Base-by-base conservation (phyloP, 2,113 vertebrate species). In the Sander lucioperca region DNA sequence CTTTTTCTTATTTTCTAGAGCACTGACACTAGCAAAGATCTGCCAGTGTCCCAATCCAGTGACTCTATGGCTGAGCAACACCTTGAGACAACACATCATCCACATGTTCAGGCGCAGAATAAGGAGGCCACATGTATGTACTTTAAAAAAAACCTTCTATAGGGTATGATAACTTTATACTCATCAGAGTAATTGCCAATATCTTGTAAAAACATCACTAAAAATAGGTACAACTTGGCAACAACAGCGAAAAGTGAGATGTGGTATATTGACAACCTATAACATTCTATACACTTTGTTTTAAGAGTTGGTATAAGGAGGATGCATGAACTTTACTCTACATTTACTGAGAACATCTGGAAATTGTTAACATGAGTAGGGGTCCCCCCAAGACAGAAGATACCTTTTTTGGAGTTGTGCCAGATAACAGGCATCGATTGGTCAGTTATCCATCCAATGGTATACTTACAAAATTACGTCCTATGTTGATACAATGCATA, bases 51-150 rank as follows among this genome's bases (percentile, higher is more conserved):
- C 27, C 16, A 62, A 2, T 33, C 54, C 5, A 78, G 15, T 0
- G 48, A 54, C 19, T 80, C 66, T 21, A 1, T 56, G 57, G 62
- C 62, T 33, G 74, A 84, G 48, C 73, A 69, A 59, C 48, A 23
- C 18, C 50, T 75, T 11, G 65, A 36, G 15, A 84, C 66, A 48
- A 85, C 66, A 53, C 62, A n/a, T 58, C 43, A 23, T 53, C 77
- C 73, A 65, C 57, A 51, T 63, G 53, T 57, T 3, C 18, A 79
- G 30, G 33, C 30, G 45, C 56, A 71, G 27, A 77, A 77, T 30
- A 68, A 74, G 0, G 25, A 82, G 2, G 75, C 54, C 47, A 48
- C 67, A 79, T 85, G 91, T 93, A 87, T 16, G 89, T 84, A 70
- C 12, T 74, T 21, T 0, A 45, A 53, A 70, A 53, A 70, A 43